Evolutionary conservation across 2,113 vertebrate genomes (phyloP), one percentile per base, ranked within the genome.

Genomic region (Trematomus loennbergii): DNA sequence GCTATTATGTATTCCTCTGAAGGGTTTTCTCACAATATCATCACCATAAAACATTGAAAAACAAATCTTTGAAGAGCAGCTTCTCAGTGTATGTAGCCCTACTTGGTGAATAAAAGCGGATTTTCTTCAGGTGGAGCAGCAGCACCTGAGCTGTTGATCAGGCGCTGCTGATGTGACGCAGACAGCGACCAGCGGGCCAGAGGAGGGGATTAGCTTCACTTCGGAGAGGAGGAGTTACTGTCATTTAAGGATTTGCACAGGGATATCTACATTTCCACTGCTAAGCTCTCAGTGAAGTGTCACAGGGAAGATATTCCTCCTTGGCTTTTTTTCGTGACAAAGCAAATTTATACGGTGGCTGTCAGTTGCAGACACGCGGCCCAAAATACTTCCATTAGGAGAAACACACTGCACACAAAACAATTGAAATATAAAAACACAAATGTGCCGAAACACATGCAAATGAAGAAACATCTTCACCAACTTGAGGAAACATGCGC

Each of bases 191-290:
- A 82, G 67, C 80, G 79, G 84, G 81, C 79, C 33, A 72, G 65
- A 83, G 82, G 40, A 88, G 75, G 12, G 79, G 90, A 89, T 92
- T 88, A 88, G 73, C 87, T 89, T 82, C 82, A 61, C 79, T 88
- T 84, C 79, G 75, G 78, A 81, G 84, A 86, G 84, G 74, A 85
- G 86, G 83, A 78, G 71, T 29, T 86, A 62, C 68, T 62, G 73
- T 87, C 88, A 61, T 82, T 88, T 85, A 68, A 77, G 82, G 89
- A 89, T 91, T 91, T 90, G 75, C 68, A 79, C 59, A 74, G 67
- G 82, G 75, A 83, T 89, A 86, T 89, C 83, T 91, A 62, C 71
- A 78, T 88, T 87, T 87, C 64, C 68, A 12, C 69, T 40, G 52
- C 66, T 88, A 89, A 88, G 84, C 91, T 83, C 73, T 57, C 13